Base-by-base conservation (phyloP, 2,888 invertebrate genomes). In the Lasioglossum calceatum region DNA sequence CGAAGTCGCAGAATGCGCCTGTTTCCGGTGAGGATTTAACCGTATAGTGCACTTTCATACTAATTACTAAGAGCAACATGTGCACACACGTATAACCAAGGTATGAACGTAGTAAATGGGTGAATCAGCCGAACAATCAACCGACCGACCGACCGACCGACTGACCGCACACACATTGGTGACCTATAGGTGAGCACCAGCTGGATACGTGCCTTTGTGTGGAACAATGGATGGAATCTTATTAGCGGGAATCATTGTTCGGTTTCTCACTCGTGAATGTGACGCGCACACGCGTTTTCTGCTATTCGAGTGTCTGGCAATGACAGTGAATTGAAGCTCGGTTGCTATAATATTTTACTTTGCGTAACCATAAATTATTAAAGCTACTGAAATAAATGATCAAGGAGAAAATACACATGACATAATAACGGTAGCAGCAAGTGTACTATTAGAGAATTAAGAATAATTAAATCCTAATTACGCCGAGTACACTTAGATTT, bases 101-200 rank as follows among this genome's bases (percentile, higher is more conserved):
- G 61, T 70, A 83, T 71, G 87, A 81, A 82, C 23, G 80, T 83
- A 74, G 84, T 61, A 87, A 89, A 89, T 88, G 88, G 87, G 88
- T 90, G 88, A 84, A 87, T 90, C 89, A 89, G 89, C 86, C 91
- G 90, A 89, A 89, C 83, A 82, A 79, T 85, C 74, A 85, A 64
- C 83, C 88, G 86, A 88, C 89, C 91, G 91, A 90, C 91, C 91
- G 91, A 92, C 90, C 91, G 92, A 92, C 92, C 92, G 92, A 89
- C 87, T 88, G 87, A 88, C 87, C 88, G 87, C 76, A 67, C 87
- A 80, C 84, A 85, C 82, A 88, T 87, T 76, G 82, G 80, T 88
- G 88, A 88, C 87, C 88, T 81, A 85, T 85, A 82, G 85, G 81
- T 85, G 78, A 81, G 73, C n/a, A 77, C 44, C 82, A 81, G 84